These are phyloP conservation scores for Melanotus villosus DNA, from an alignment of 2,888 invertebrate species.

Conservation along the genomic window DNA sequence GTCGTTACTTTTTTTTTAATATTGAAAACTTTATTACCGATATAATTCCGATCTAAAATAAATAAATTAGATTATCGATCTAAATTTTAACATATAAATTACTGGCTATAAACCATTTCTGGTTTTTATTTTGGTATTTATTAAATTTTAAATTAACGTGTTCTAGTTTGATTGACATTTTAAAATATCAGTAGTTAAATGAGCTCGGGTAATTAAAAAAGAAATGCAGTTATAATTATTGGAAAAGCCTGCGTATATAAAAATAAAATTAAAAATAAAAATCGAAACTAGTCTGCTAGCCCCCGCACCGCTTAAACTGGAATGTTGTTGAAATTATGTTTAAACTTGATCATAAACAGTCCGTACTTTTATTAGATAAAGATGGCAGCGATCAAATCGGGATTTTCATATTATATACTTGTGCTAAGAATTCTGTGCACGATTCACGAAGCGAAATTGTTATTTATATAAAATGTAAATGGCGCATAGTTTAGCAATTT, in stretches of 20 bases:
- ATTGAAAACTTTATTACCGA: conserved; percentile 24
- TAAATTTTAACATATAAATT: conserved; percentile 40
- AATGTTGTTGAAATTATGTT: conserved; percentile 44
- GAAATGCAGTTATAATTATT: conserved; percentile 26
- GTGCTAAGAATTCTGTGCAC: conserved; percentile 44
- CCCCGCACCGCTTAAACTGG: conserved; percentile 21
- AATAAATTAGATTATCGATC: conserved; percentile 37
- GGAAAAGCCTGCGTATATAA: conserved; percentile 16
- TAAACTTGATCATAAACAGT: conserved; percentile 44
- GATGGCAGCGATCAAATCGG: conserved; percentile 44
- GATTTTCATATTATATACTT: conserved; percentile 41
- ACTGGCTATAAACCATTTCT: conserved; percentile 22
- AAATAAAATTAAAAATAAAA: too few species aligned
- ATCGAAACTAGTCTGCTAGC: conserved; percentile 26
- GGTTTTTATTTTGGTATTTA: conserved; percentile 22
- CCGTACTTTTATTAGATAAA: conserved; percentile 45
- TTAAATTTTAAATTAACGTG: conserved; percentile 34
- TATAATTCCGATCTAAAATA: conserved; percentile 24
- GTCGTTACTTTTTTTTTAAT: conserved; percentile 35
- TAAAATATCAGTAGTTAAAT: conserved; percentile 25
- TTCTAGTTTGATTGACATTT: conserved; percentile 29
- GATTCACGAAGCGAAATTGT: conserved; percentile 47
- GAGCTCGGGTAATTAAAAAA: conserved; percentile 22
- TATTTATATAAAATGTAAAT: conserved; percentile 47
- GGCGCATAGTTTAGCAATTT: conserved; percentile 39